Conservation (phyloP, 2,113 vertebrate genomes). For the Lonchura striata region DNA sequence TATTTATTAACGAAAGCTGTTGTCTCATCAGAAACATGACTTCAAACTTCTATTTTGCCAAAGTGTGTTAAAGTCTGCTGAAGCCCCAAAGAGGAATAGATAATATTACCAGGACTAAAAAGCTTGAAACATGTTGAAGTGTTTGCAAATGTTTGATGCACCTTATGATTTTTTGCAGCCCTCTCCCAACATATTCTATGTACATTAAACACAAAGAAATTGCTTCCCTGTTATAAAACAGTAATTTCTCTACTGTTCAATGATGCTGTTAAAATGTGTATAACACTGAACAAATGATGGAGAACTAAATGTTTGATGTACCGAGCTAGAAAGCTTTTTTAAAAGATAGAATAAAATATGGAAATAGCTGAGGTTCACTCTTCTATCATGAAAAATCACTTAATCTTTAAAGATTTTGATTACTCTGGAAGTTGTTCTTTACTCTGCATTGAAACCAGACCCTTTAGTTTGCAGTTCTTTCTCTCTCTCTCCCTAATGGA, state of each 20-base stretch:
- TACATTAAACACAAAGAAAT: neutral
- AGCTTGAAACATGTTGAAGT: neutral
- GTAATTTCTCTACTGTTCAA: neutral
- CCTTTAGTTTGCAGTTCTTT: neutral
- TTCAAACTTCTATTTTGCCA: neutral
- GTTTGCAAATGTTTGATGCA: neutral
- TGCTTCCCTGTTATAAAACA: neutral
- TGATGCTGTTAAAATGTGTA: neutral
- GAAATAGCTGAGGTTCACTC: neutral
- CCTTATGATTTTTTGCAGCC: accelerated
- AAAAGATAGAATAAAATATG: neutral
- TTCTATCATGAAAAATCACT: neutral
- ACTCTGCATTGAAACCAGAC: neutral
- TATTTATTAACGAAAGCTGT: neutral
- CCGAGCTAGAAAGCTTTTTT: neutral
- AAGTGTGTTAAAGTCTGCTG: neutral
- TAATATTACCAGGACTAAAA: neutral
- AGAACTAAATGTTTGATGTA: neutral
- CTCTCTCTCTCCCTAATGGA: neutral
- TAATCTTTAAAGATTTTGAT: neutral
- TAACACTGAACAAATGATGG: neutral
- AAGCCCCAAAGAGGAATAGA: neutral
- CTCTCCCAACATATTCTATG: accelerated
- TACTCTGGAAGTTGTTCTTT: neutral
- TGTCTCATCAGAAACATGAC: neutral